phyloP scores from a whole-genome alignment of 2,797 vertebrate genomes.

The Amblyopsis hoosieri region DNA sequence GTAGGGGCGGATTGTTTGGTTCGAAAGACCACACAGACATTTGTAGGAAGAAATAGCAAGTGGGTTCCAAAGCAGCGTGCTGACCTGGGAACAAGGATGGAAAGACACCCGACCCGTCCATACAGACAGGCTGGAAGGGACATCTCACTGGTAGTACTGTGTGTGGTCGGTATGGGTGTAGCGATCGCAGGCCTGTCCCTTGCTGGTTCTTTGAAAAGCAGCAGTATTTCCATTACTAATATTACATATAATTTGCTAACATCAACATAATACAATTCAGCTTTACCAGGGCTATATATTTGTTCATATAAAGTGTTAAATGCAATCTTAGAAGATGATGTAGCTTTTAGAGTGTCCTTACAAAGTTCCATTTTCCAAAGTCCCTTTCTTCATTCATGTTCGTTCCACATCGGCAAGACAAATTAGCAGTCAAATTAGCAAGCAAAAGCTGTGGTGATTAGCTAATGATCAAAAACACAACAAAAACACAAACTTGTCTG shows the following conservation, averaged over 20 bases:
- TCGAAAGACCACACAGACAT: constrained; percentile 15
- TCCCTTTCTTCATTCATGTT: constrained; percentile 55
- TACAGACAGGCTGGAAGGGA: constrained; percentile 40
- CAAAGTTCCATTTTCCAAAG: constrained; percentile 52
- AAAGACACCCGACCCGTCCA: constrained; percentile 31
- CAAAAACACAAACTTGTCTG: constrained; percentile 23
- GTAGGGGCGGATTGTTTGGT: not conserved
- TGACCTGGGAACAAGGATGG: constrained; percentile 10
- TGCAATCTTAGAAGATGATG: constrained; percentile 51
- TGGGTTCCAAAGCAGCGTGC: too few relatives aligned
- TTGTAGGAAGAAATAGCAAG: too few relatives aligned
- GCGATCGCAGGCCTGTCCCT: constrained; percentile 42
- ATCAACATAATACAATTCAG: constrained; percentile 67
- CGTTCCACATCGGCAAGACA: constrained; percentile 28
- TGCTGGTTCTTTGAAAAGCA: constrained; percentile 66
- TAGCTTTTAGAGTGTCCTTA: constrained; percentile 49
- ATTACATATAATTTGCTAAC: constrained; percentile 68
- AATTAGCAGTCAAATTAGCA: constrained; percentile 14
- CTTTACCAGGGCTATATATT: constrained; percentile 64
- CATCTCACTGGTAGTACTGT: constrained; percentile 49
- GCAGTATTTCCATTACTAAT: constrained; percentile 70
- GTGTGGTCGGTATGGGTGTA: constrained; percentile 42
- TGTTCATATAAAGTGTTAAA: constrained; percentile 65
- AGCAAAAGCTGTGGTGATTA: constrained; percentile 33
- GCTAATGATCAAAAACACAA: constrained; percentile 39